Evolutionary conservation across 1,140 invertebrate genomes (phyloP).

Genomic region (Ceratitis capitata): DNA sequence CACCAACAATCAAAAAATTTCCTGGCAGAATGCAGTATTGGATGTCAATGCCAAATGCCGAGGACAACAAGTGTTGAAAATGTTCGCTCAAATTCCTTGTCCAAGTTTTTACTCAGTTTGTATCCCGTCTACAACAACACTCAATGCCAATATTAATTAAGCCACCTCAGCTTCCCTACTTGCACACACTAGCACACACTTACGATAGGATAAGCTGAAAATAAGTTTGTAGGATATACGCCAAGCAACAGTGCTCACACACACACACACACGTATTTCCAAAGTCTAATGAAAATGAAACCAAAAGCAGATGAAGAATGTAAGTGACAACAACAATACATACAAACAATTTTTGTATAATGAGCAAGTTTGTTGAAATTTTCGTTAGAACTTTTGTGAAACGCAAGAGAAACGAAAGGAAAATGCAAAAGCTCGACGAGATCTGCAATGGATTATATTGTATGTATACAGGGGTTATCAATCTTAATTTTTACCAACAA

Average conservation of each 20-base stretch:
- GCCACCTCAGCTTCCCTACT: neutral
- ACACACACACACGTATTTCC: neutral
- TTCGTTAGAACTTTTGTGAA: neutral
- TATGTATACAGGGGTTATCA: neutral
- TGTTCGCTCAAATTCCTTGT: neutral
- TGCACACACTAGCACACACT: neutral
- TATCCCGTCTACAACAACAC: neutral
- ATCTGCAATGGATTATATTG: too few species aligned
- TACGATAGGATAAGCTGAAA: neutral
- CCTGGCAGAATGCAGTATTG: neutral
- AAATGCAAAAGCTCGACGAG: neutral
- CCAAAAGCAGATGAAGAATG: neutral
- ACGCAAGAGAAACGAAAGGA: neutral
- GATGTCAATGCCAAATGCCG: neutral
- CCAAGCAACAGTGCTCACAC: neutral
- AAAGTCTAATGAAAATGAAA: neutral
- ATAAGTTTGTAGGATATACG: neutral
- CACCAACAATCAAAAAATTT: too few species aligned
- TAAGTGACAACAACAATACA: neutral
- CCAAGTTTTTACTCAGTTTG: too few species aligned
- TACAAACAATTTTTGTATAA: neutral
- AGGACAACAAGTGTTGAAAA: neutral
- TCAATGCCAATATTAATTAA: slow-evolving; percentile 11
- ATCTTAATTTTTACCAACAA: neutral
- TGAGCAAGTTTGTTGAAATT: neutral